Conservation (phyloP, 92 coral and sea anemone genomes). For the Pocillopora meandrina region DNA sequence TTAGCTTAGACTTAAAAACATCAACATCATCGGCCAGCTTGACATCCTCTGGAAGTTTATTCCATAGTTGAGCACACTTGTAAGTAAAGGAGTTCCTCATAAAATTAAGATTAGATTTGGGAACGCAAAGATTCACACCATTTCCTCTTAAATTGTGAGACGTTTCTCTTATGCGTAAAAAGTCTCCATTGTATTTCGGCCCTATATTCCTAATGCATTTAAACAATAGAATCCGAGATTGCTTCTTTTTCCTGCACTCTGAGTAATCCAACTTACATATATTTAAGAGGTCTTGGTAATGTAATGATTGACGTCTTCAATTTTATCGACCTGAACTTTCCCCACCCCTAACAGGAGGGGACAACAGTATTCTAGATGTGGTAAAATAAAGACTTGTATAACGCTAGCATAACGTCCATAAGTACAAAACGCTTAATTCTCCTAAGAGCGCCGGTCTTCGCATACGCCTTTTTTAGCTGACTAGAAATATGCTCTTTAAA, state of each 20-base stretch:
- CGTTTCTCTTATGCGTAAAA: neutral
- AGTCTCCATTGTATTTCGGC: neutral
- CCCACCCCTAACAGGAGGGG: neutral
- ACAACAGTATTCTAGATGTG: neutral
- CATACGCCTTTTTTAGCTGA: neutral
- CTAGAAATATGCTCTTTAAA: neutral
- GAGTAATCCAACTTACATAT: conserved; percentile 17
- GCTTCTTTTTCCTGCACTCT: conserved; percentile 16
- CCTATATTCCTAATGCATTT: neutral
- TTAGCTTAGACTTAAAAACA: too few species aligned
- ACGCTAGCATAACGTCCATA: neutral
- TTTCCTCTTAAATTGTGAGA: neutral
- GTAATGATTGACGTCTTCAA: neutral
- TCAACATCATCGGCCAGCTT: too few species aligned
- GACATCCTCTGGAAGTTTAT: too few species aligned
- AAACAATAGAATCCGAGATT: too few species aligned
- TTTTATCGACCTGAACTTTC: neutral
- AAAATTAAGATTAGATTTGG: conserved; percentile 4
- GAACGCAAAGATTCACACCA: neutral
- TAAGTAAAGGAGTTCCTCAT: too few species aligned
- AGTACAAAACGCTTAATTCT: neutral
- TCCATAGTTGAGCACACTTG: too few species aligned
- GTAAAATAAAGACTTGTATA: neutral
- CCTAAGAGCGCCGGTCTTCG: neutral
- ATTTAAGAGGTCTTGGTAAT: conserved; percentile 14